Conservation (phyloP, 1,140 invertebrate genomes). For the Scaptomyza montana region DNA sequence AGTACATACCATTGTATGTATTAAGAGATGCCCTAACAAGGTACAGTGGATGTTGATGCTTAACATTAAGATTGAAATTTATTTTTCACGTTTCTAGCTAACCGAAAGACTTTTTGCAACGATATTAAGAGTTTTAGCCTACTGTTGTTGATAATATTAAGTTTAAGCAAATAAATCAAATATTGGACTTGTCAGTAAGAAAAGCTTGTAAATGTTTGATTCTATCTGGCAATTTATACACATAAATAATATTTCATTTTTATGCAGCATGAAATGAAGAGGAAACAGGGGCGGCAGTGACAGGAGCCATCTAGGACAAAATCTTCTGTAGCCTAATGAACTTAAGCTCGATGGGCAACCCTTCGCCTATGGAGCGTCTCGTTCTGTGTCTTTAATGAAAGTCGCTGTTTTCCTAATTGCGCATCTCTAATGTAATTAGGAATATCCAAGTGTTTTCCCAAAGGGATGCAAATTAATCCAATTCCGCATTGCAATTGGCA, state of each 20-base stretch:
- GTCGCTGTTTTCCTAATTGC: constrained; percentile 53
- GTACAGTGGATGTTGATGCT: constrained; percentile 33
- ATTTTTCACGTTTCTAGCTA: constrained; percentile 13
- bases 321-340: constrained; percentile 68
- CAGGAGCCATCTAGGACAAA: constrained; percentile 25
- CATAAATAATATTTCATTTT: constrained; percentile 56
- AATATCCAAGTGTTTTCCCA: constrained; percentile 1
- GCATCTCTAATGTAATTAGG: constrained; percentile 77
- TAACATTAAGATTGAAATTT: constrained; percentile 31
- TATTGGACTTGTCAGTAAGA: constrained; percentile 11
- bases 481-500: constrained; percentile 58
- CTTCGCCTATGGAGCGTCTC: constrained; percentile 19
- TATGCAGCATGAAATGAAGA: constrained; percentile 32
- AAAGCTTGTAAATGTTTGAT: constrained; percentile 9
- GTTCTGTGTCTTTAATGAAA: constrained; percentile 12
- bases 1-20: constrained; percentile 11
- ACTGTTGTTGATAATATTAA: not conserved
- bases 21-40: not conserved
- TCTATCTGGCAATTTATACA: not conserved
- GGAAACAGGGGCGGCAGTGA: not conserved
- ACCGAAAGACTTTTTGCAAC: not conserved
- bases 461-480: constrained; percentile 70
- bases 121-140: not conserved
- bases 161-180: constrained; percentile 60
- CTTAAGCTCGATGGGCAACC: constrained; percentile 33